A percentile compares a stretch with the other conserved stretches of the same genome.
Conservation (phyloP, 2,113 vertebrate genomes). For the Mastomys natalensis region DNA sequence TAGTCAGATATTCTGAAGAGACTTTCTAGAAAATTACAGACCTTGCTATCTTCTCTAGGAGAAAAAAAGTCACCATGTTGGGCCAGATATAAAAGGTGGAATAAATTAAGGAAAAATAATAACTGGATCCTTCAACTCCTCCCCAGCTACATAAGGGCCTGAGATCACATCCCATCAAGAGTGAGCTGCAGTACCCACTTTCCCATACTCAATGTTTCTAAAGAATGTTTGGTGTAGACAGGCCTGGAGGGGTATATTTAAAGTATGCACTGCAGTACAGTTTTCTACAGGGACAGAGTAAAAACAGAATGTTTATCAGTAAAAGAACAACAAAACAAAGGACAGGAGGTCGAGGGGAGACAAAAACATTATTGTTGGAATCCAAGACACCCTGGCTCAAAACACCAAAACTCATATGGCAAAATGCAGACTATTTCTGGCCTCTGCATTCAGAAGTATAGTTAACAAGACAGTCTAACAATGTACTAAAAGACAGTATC, state of each 20-base stretch:
- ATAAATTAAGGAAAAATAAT: slow-evolving; percentile 4
- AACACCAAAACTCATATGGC: neutral
- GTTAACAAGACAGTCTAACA: neutral
- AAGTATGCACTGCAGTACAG: neutral
- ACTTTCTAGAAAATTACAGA: neutral
- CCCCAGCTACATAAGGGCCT: neutral
- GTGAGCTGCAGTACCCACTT: neutral
- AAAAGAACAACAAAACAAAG: neutral
- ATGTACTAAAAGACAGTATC: neutral
- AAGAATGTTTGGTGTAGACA: neutral
- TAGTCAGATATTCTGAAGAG: neutral
- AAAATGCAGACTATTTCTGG: neutral
- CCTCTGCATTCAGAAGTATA: neutral
- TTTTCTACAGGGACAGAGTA: slow-evolving; percentile 21
- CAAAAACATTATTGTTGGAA: neutral
- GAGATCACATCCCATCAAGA: neutral
- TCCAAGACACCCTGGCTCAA: neutral
- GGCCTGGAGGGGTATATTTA: neutral
- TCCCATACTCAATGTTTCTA: neutral
- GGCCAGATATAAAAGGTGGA: neutral
- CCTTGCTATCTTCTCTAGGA: neutral
- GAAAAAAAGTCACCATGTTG: neutral
- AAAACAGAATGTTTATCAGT: slow-evolving; percentile 33
- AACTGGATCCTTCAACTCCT: neutral
- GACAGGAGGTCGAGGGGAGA: neutral